A percentile compares a stretch with the other conserved stretches of the same genome.
Evolutionary conservation across 2,113 vertebrate species (phyloP).

Genomic region (Oryzias melastigma): DNA sequence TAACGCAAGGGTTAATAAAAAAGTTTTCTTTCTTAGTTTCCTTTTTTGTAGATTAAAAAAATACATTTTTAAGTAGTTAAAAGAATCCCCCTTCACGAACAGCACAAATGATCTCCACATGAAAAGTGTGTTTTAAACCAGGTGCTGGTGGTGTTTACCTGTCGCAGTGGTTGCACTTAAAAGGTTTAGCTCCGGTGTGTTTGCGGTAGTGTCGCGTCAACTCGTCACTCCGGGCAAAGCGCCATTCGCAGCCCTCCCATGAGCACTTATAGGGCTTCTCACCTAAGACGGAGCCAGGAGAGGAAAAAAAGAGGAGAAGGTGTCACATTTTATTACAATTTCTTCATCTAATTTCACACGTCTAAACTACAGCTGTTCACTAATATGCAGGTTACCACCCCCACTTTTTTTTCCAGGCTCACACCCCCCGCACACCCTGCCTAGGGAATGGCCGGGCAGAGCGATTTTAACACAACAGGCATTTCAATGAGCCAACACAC

Average conservation of each 20-base stretch:
- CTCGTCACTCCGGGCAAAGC: slow-evolving; percentile 93
- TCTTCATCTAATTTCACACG: slow-evolving; percentile 52
- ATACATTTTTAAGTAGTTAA: too few relatives aligned
- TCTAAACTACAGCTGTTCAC: slow-evolving; percentile 56
- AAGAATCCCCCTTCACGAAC: background rate
- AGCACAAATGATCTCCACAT: background rate
- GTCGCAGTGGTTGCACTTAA: slow-evolving; percentile 98
- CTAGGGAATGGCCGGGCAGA: slow-evolving; percentile 28
- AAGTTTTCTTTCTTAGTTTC: too few relatives aligned
- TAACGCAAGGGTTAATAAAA: too few relatives aligned
- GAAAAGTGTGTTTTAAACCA: background rate
- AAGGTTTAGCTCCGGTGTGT: slow-evolving; percentile 96
- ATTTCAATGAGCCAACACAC: slow-evolving; percentile 68
- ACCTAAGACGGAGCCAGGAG: slow-evolving; percentile 41
- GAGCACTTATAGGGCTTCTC: slow-evolving; percentile 96
- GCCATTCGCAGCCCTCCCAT: slow-evolving; percentile 95
- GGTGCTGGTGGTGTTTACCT: slow-evolving; percentile 74
- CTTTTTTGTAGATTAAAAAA: too few relatives aligned
- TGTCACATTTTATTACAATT: slow-evolving; percentile 51
- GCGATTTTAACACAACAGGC: slow-evolving; percentile 55
- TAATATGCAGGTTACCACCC: slow-evolving; percentile 48
- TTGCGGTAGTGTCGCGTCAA: slow-evolving; percentile 96
- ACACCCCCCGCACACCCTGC: slow-evolving; percentile 9
- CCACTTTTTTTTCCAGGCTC: slow-evolving; percentile 23
- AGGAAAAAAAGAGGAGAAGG: background rate